Conservation (phyloP, 2,797 vertebrate genomes). For the Oryzias sinensis region DNA sequence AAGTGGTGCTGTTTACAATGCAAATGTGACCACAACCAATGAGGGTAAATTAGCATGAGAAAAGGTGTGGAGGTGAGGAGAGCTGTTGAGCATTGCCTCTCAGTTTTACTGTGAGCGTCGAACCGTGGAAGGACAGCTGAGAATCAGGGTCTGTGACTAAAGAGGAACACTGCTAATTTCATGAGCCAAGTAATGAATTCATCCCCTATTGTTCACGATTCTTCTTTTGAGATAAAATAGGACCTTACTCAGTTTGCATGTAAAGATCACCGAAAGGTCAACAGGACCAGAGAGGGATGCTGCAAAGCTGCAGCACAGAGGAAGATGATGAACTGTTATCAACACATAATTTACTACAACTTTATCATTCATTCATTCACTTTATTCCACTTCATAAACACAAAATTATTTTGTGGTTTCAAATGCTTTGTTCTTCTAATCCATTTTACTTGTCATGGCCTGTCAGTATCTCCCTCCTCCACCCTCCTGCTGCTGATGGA, state of each 20-base stretch:
- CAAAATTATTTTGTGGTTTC: too few species aligned
- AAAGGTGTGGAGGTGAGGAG: constrained; percentile 5
- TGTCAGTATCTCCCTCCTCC: too few species aligned
- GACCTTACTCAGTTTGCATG: neutral
- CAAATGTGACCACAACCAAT: neutral
- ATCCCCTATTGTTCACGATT: neutral
- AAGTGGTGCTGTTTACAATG: constrained; percentile 2
- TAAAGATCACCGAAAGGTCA: constrained; percentile 4
- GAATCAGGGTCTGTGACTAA: neutral
- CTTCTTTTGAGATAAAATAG: neutral
- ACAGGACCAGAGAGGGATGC: neutral
- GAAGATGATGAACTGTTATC: neutral
- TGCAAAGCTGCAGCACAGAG: neutral
- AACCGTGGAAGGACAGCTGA: neutral
- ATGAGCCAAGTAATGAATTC: neutral
- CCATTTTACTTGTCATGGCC: too few species aligned
- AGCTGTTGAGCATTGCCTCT: neutral
- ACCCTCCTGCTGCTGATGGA: too few species aligned
- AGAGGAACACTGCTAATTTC: neutral
- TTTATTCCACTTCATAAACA: too few species aligned
- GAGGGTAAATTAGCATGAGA: constrained; percentile 6
- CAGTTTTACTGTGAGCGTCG: neutral
- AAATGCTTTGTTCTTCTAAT: too few species aligned
- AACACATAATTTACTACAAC: too few species aligned
- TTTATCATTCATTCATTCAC: too few species aligned